A percentile compares a stretch with the other conserved stretches of the same genome.
Conservation (phyloP, 1,140 invertebrate genomes). For the Drosophila lacertosa region DNA sequence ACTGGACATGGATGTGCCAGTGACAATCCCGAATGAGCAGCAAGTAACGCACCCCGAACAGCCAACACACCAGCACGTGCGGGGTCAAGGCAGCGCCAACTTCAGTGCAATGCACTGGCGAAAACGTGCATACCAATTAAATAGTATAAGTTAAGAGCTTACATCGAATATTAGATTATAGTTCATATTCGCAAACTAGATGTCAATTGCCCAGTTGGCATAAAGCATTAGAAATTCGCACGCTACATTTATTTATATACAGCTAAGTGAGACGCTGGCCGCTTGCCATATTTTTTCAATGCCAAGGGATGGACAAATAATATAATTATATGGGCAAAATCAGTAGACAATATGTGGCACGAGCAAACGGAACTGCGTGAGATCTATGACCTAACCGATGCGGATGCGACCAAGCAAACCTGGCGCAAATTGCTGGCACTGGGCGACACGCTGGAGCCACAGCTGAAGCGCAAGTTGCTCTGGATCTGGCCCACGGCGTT, state of each 20-base stretch:
- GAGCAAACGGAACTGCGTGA: slow-evolving; percentile 55
- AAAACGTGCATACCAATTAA: slow-evolving; percentile 63
- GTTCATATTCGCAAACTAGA: neutral
- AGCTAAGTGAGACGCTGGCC: slow-evolving; percentile 50
- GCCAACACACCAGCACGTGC: slow-evolving; percentile 25
- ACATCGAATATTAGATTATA: neutral
- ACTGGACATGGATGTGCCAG: slow-evolving; percentile 34
- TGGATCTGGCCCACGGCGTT: slow-evolving; percentile 86
- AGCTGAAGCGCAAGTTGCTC: slow-evolving; percentile 84
- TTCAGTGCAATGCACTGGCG: slow-evolving; percentile 73
- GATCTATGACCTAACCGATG: slow-evolving; percentile 61
- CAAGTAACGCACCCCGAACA: slow-evolving; percentile 3
- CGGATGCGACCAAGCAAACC: slow-evolving; percentile 14
- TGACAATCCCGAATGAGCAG: slow-evolving; percentile 1
- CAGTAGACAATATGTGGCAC: slow-evolving; percentile 62
- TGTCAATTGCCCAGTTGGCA: neutral
- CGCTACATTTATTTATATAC: slow-evolving; percentile 13
- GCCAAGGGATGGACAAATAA: slow-evolving; percentile 42
- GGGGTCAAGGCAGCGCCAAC: slow-evolving; percentile 46
- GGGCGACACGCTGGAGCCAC: slow-evolving; percentile 49
- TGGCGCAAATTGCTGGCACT: slow-evolving; percentile 64
- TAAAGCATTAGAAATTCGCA: neutral
- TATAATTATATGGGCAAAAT: slow-evolving; percentile 25
- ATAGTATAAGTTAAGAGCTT: neutral
- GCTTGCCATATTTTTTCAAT: slow-evolving; percentile 61